Conservation (phyloP, 2,113 vertebrate species). For the Pterocles orientalis region DNA sequence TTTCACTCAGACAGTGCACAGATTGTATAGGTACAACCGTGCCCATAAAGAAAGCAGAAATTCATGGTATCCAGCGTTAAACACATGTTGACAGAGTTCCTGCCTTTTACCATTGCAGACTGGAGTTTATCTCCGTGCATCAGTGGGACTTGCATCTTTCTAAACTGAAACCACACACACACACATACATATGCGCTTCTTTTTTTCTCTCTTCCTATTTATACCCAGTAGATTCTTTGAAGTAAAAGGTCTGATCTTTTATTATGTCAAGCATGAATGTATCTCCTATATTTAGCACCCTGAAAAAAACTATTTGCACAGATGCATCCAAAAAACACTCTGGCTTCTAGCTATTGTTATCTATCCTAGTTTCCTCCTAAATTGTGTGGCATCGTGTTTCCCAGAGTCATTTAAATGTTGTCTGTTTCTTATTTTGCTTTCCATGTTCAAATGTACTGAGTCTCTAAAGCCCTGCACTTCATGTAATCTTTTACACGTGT, state of each 20-base stretch:
- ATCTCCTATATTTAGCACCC: constrained; percentile 47
- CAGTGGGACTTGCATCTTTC: constrained; percentile 30
- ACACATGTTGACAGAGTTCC: background rate
- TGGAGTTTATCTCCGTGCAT: constrained; percentile 27
- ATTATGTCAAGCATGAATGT: constrained; percentile 19
- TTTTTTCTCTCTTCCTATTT: constrained; percentile 29
- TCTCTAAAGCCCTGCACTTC: background rate
- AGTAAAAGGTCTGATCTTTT: constrained; percentile 52
- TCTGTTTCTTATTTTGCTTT: constrained; percentile 2
- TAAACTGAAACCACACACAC: background rate
- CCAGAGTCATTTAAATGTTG: background rate
- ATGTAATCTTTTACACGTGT: background rate
- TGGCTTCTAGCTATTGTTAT: background rate
- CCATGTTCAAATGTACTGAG: background rate
- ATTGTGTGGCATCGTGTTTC: background rate
- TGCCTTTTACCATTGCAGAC: background rate
- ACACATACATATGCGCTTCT: background rate
- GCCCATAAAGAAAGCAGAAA: background rate
- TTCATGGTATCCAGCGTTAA: background rate
- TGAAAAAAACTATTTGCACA: constrained; percentile 34
- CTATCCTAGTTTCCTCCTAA: background rate
- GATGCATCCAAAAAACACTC: background rate
- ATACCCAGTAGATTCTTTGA: constrained; percentile 36
- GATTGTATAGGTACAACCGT: background rate
- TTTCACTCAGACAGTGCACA: background rate